Base-by-base conservation (phyloP, 2,888 invertebrate genomes). In the Drosophila maculinotata region DNA sequence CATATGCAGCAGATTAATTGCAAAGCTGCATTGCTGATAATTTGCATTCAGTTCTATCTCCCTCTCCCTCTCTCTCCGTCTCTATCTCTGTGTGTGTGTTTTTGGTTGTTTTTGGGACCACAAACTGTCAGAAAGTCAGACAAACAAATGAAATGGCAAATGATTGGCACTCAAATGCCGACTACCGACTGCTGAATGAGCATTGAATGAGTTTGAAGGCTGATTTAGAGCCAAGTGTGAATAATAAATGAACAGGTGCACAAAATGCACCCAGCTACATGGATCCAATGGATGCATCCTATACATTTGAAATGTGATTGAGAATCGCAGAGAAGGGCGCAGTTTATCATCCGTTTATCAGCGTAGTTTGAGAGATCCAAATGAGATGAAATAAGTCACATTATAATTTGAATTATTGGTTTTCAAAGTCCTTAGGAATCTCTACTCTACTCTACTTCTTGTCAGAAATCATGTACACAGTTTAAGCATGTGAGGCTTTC, bases 1-100 rank as follows among this genome's bases (percentile, higher is more conserved):
- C 87, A 87, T 81, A 87, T 80, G 87, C 87, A 81, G 75, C 78
- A 87, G 87, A 81, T 81, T 81, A 87, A 81, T 81, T 84, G 81
- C 87, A 63, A 76, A 33, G 56, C 87, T 75, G 81, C 81, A 81
- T 65, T 87, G 84, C 81, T 83, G 81, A 86, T 83, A 86, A 83
- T 83, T 69, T 76, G 77, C 79, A 75, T 54, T 45, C 51, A 48
- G 33, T n/a, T n/a, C 15, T 15, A 10, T 8, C n/a, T 17, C 3
- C 1, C 9, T 15, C 6, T 10, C n/a, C n/a, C n/a, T n/a, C 10
- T 31, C 12, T 31, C 1, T 9, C 5, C 14, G 1, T 9, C 15
- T 23, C 10, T 4, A 10, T 36, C 38, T 1, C 9, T 20, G 14
- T 17, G 8, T 30, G 5, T 10, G 7, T 15, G 9, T 30, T 1